phyloP scores from a whole-genome alignment of 92 coral and sea anemone genomes.

The Porites divaricata region DNA sequence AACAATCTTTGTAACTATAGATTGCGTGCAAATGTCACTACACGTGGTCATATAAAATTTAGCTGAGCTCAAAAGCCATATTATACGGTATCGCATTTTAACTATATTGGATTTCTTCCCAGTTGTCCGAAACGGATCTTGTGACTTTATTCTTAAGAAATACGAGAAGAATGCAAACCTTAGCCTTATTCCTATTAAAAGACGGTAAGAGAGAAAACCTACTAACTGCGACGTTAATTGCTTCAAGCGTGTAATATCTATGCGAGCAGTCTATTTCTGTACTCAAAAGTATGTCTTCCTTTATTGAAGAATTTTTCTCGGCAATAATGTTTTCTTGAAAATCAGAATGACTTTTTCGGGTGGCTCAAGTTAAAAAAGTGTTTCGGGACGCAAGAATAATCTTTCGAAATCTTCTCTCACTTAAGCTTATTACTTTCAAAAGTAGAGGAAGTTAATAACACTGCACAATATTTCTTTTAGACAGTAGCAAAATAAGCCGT shows the following conservation, averaged over 20 bases:
- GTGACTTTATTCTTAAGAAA: constrained; percentile 5
- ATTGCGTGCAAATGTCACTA: not conserved
- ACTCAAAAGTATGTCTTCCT: not conserved
- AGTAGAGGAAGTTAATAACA: too few relatives aligned
- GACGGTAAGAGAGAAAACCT: not conserved
- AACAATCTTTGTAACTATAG: not conserved
- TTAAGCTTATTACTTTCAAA: not conserved
- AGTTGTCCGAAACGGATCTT: not conserved
- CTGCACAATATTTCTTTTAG: too few relatives aligned
- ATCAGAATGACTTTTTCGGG: not conserved
- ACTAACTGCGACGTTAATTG: not conserved
- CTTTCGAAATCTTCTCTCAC: not conserved
- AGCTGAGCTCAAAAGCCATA: not conserved
- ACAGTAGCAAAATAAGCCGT: too few relatives aligned
- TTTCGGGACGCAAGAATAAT: not conserved
- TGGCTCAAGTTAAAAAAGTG: not conserved
- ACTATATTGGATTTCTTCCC: not conserved
- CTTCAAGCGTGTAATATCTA: not conserved
- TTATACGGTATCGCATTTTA: not conserved
- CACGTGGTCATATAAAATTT: not conserved
- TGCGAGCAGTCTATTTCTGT: not conserved
- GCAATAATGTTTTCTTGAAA: not conserved
- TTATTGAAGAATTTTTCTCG: not conserved
- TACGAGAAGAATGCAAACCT: not conserved
- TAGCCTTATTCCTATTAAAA: too few relatives aligned